Evolutionary conservation across 1,140 invertebrate species (phyloP).

Genomic region (Drosophila pectinifera): DNA sequence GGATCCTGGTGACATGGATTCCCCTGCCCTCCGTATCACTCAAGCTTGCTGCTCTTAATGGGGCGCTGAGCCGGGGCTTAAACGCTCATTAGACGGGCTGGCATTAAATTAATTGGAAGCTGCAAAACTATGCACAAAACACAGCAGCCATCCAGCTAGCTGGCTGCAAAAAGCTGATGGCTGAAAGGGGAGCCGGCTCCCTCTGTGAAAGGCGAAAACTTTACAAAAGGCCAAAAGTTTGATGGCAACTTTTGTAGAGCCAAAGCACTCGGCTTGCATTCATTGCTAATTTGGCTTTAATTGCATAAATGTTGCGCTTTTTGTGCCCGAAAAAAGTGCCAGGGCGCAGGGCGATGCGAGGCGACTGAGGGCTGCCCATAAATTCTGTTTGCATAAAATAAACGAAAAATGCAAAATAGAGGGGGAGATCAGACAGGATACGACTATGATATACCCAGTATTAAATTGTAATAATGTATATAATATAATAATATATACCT

Average conservation of each 20-base stretch:
- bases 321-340: constrained; percentile 67
- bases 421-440: background rate
- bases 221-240: constrained; percentile 83
- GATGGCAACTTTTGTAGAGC: constrained; percentile 79
- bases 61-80: constrained; percentile 63
- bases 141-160: constrained; percentile 1
- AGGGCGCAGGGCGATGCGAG: constrained; percentile 4
- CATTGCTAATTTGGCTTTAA: constrained; percentile 83
- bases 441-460: background rate
- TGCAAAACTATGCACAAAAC: constrained; percentile 63
- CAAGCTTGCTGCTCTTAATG: constrained; percentile 28
- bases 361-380: constrained; percentile 54
- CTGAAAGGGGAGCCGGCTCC: constrained; percentile 7
- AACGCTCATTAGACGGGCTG: constrained; percentile 78
- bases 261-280: constrained; percentile 81
- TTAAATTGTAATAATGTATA: too few relatives aligned
- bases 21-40: constrained; percentile 5
- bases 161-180: constrained; percentile 11
- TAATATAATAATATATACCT: background rate
- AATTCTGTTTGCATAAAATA: constrained; percentile 64
- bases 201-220: constrained; percentile 68
- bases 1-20: constrained; percentile 19
- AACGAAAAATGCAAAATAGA: constrained; percentile 40
- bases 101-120: constrained; percentile 83
- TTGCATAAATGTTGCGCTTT: constrained; percentile 83